phyloP scores from a whole-genome alignment of 2,888 invertebrate species.

The Cosmia pyralina region DNA sequence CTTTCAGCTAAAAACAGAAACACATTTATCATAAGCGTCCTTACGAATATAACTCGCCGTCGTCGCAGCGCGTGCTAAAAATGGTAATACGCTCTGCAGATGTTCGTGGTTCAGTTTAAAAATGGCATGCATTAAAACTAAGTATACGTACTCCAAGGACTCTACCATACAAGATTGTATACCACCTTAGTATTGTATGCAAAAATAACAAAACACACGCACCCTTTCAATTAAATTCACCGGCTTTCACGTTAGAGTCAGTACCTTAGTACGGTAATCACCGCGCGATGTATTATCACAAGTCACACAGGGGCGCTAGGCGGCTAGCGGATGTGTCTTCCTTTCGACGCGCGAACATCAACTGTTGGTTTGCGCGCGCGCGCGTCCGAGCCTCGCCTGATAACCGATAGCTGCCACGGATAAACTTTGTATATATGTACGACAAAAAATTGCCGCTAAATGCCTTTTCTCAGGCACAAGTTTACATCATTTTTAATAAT shows the following conservation, averaged over 20 bases:
- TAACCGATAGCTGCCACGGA: slow-evolving; percentile 84
- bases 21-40: slow-evolving; percentile 27
- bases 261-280: slow-evolving; percentile 66
- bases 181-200: slow-evolving; percentile 52
- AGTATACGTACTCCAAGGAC: slow-evolving; percentile 57
- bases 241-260: slow-evolving; percentile 69
- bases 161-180: slow-evolving; percentile 44
- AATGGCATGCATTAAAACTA: slow-evolving; percentile 51
- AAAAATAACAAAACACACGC: slow-evolving; percentile 76
- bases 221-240: slow-evolving; percentile 76
- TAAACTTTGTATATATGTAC: slow-evolving; percentile 76
- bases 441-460: slow-evolving; percentile 76
- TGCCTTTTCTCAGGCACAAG: slow-evolving; percentile 58
- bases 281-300: slow-evolving; percentile 79
- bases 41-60: slow-evolving; percentile 13
- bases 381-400: slow-evolving; percentile 78
- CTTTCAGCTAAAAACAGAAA: slow-evolving; percentile 9
- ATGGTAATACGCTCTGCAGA: slow-evolving; percentile 49
- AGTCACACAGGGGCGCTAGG: slow-evolving; percentile 77
- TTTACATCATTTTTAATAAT: slow-evolving; percentile 57
- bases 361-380: slow-evolving; percentile 82
- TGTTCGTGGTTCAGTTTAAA: slow-evolving; percentile 39
- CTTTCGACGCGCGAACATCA: slow-evolving; percentile 87
- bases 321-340: slow-evolving; percentile 86
- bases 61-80: slow-evolving; percentile 41